Evolutionary conservation across 2,113 vertebrate species (phyloP).

Genomic region (Ctenodactylus gundi): DNA sequence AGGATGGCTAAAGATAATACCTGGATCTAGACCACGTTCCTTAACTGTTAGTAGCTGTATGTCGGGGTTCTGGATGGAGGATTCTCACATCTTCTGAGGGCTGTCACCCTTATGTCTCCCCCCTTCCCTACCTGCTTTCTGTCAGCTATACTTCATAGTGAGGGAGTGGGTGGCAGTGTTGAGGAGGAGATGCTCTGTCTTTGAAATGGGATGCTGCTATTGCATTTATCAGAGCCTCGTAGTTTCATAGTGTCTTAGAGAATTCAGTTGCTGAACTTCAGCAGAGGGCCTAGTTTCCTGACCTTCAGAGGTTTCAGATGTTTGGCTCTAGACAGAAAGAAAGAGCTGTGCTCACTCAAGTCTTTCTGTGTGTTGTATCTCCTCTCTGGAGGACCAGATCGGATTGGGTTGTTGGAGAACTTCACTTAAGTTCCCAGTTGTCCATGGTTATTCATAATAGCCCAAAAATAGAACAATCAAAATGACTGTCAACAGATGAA

Average conservation of each 20-base stretch:
- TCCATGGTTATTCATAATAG: background rate
- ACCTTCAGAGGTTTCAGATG: background rate
- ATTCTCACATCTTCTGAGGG: background rate
- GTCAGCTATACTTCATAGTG: background rate
- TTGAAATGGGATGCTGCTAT: background rate
- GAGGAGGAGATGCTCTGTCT: background rate
- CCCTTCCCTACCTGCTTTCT: background rate
- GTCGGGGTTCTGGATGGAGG: too few relatives aligned
- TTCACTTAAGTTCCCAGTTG: background rate
- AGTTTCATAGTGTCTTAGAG: background rate
- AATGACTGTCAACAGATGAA: too few relatives aligned
- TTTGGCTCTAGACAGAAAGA: background rate
- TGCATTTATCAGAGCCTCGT: background rate
- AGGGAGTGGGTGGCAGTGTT: background rate
- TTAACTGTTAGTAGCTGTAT: too few relatives aligned
- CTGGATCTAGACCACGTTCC: too few relatives aligned
- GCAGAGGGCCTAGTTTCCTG: background rate
- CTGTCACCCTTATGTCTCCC: background rate
- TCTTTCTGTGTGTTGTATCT: background rate
- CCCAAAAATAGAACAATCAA: too few relatives aligned
- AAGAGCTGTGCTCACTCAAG: too few relatives aligned
- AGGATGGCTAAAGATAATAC: background rate
- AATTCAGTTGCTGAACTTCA: background rate
- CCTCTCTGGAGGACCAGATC: background rate
- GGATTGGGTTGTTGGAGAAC: background rate